Evolutionary conservation across 1,140 invertebrate species (phyloP).

Genomic region (Ceratosolen fusciceps): DNA sequence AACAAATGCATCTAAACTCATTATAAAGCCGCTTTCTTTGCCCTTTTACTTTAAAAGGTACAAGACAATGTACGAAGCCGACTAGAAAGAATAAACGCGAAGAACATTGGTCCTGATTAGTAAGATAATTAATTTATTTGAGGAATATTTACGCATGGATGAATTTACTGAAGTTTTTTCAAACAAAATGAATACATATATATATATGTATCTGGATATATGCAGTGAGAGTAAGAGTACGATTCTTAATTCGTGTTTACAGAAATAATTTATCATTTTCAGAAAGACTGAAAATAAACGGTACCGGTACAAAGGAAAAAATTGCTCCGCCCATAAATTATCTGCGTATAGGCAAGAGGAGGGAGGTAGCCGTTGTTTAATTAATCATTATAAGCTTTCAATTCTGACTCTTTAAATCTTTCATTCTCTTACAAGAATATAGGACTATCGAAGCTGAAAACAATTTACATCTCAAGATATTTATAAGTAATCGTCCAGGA

Average conservation of each 20-base stretch:
- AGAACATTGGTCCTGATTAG: too few species aligned
- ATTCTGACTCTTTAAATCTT: conserved; percentile 17
- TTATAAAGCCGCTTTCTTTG: too few species aligned
- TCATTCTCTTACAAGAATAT: conserved; percentile 23
- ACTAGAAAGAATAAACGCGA: too few species aligned
- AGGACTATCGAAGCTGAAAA: conserved; percentile 22
- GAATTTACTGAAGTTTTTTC: too few species aligned
- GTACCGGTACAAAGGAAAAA: background rate
- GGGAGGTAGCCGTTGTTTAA: background rate
- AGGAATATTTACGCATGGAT: too few species aligned
- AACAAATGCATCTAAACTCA: too few species aligned
- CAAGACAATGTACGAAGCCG: too few species aligned
- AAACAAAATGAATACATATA: too few species aligned
- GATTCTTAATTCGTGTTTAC: background rate
- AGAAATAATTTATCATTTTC: background rate
- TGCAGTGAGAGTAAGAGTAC: background rate
- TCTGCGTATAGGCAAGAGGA: background rate
- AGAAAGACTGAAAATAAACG: background rate
- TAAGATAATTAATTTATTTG: too few species aligned
- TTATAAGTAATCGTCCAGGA: conserved; percentile 45
- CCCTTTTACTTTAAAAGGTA: too few species aligned
- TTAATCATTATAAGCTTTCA: conserved; percentile 38
- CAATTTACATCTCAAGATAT: conserved; percentile 39
- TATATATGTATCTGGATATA: too few species aligned
- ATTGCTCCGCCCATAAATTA: conserved; percentile 22